A percentile compares a stretch with the other conserved stretches of the same genome.
These are phyloP conservation scores for Vidua chalybeata DNA, from an alignment of 2,113 vertebrate genomes.

Conservation along the genomic window DNA sequence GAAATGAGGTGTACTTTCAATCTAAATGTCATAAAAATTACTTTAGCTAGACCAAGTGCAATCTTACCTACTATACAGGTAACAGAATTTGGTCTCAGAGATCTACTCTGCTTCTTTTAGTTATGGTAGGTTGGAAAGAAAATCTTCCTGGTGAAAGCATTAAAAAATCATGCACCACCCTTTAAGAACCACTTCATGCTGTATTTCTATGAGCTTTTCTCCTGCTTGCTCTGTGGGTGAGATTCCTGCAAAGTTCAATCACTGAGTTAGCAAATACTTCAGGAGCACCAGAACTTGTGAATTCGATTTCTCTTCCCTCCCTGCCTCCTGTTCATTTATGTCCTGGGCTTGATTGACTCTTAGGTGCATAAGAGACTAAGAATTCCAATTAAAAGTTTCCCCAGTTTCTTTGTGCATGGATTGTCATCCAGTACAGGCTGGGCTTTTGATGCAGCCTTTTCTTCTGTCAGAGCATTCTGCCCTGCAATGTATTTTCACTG, in stretches of 20 bases:
- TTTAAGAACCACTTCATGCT: neutral
- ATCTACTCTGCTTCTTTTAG: neutral
- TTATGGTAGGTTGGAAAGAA: neutral
- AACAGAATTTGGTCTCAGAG: neutral
- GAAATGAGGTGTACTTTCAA: constrained; percentile 20
- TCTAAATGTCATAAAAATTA: neutral
- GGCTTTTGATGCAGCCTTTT: neutral
- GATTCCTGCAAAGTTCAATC: neutral
- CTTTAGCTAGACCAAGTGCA: neutral
- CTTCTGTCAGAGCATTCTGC: neutral
- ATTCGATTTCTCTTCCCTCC: neutral
- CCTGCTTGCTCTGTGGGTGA: neutral
- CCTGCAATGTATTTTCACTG: neutral
- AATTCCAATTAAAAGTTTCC: neutral
- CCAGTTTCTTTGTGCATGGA: neutral
- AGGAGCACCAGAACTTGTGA: neutral
- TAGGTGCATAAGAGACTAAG: neutral
- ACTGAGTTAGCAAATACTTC: neutral
- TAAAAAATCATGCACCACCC: neutral
- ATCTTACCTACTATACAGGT: neutral
- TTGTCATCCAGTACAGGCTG: neutral
- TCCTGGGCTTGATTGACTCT: neutral
- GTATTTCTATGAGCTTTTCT: neutral
- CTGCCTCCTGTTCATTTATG: rapidly evolving
- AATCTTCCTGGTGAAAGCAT: neutral